Conservation (phyloP, 53 echinoderm and acorn worm species). For the Luidia sarsii region DNA sequence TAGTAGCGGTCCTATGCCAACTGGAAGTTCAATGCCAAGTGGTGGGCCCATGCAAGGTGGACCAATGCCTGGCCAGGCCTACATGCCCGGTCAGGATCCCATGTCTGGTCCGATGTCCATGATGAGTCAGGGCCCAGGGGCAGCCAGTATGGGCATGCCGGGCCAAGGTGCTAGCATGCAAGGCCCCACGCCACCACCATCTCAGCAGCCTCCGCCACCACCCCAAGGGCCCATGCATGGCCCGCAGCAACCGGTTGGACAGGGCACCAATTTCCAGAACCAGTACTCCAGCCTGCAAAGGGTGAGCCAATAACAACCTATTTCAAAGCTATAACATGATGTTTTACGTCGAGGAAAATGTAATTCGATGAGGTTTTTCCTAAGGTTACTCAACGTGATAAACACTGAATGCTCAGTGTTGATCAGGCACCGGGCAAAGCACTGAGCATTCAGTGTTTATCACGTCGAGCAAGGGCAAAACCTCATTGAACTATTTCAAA, state of each 20-base stretch:
- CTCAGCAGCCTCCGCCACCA: neutral
- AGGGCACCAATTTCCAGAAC: conserved; percentile 46
- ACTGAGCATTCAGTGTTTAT: too few species aligned
- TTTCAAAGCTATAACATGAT: too few species aligned
- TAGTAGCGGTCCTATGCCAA: conserved; percentile 25
- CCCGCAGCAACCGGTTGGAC: conserved; percentile 40
- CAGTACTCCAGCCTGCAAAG: conserved; percentile 86
- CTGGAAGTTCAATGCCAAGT: neutral
- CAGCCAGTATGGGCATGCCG: neutral
- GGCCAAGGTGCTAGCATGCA: conserved; percentile 18
- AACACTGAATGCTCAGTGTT: too few species aligned
- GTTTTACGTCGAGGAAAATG: too few species aligned
- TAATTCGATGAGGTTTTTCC: too few species aligned
- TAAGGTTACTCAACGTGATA: too few species aligned
- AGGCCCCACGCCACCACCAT: conserved; percentile 19
- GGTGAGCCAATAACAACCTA: conserved; percentile 76
- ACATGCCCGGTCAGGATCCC: conserved; percentile 64
- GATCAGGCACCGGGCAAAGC: too few species aligned
- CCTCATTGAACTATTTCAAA: too few species aligned
- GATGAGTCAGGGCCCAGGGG: conserved; percentile 52
- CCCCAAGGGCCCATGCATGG: conserved; percentile 49
- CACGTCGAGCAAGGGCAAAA: too few species aligned
- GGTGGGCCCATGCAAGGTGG: conserved; percentile 65
- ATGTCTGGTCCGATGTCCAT: conserved; percentile 75
- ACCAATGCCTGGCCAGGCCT: conserved; percentile 70